Evolutionary conservation across 2,113 vertebrate species (phyloP).

Genomic region (Mustela nigripes): DNA sequence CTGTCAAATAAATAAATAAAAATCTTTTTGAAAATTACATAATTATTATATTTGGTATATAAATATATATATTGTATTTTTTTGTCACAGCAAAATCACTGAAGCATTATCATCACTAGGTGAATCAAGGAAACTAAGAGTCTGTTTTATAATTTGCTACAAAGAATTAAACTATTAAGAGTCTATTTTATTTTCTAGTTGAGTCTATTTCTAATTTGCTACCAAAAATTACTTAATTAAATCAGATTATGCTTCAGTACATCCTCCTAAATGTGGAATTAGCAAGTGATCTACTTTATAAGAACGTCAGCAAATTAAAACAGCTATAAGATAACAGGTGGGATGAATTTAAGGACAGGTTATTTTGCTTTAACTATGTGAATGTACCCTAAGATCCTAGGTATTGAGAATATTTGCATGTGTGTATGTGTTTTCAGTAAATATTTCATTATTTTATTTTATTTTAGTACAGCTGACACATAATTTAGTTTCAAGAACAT

Average conservation of each 20-base stretch:
- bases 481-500: background rate
- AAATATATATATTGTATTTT: background rate
- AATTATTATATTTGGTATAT: background rate
- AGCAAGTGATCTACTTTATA: constrained; percentile 56
- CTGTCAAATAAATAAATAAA: too few relatives aligned
- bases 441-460: background rate
- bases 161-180: constrained; percentile 51
- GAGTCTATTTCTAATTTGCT: constrained; percentile 71
- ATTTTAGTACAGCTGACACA: background rate
- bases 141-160: constrained; percentile 65
- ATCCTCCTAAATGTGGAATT: constrained; percentile 56
- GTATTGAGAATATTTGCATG: background rate
- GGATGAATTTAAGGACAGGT: background rate
- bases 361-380: constrained; percentile 45
- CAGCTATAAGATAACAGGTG: constrained; percentile 50
- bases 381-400: background rate
- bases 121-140: constrained; percentile 39
- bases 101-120: constrained; percentile 12
- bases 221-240: constrained; percentile 75
- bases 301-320: constrained; percentile 85
- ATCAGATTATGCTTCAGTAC: constrained; percentile 57
- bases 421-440: background rate
- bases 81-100: background rate
- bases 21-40: background rate
- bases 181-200: constrained; percentile 49